Evolutionary conservation across 2,888 invertebrate species (phyloP).

Genomic region (Eupithecia exiguata): DNA sequence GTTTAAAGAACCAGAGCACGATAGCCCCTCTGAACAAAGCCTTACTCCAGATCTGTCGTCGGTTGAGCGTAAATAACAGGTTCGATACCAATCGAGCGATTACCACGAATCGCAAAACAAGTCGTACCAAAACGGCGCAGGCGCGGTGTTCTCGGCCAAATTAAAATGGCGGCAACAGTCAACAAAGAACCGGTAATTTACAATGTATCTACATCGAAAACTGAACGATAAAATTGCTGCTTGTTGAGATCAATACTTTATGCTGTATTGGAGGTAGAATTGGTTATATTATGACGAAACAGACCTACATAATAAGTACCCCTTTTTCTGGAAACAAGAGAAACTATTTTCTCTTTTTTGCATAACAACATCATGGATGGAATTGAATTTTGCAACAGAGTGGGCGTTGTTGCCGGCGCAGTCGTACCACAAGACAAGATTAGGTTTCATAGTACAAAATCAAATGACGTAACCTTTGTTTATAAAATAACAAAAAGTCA

Average conservation of each 20-base stretch:
- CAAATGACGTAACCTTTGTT: background rate
- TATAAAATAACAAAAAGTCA: too few relatives aligned
- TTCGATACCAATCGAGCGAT: slow-evolving; percentile 48
- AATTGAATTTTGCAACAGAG: slow-evolving; percentile 3
- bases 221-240: slow-evolving; percentile 52
- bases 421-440: slow-evolving; percentile 1
- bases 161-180: slow-evolving; percentile 63
- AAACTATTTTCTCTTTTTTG: background rate
- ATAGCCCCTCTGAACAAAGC: background rate
- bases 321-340: background rate
- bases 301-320: background rate
- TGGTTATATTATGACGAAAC: background rate
- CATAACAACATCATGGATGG: background rate
- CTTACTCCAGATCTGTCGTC: slow-evolving; percentile 24
- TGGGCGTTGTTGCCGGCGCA: background rate
- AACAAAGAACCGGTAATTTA: slow-evolving; percentile 60
- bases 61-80: slow-evolving; percentile 57
- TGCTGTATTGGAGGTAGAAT: background rate
- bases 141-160: slow-evolving; percentile 57
- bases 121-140: slow-evolving; percentile 49
- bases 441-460: background rate
- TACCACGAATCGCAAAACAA: slow-evolving; percentile 46
- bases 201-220: slow-evolving; percentile 50
- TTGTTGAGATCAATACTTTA: slow-evolving; percentile 31
- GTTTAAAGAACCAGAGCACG: background rate